Conservation (phyloP, 2,888 invertebrate genomes). For the Ectemnius continuus region DNA sequence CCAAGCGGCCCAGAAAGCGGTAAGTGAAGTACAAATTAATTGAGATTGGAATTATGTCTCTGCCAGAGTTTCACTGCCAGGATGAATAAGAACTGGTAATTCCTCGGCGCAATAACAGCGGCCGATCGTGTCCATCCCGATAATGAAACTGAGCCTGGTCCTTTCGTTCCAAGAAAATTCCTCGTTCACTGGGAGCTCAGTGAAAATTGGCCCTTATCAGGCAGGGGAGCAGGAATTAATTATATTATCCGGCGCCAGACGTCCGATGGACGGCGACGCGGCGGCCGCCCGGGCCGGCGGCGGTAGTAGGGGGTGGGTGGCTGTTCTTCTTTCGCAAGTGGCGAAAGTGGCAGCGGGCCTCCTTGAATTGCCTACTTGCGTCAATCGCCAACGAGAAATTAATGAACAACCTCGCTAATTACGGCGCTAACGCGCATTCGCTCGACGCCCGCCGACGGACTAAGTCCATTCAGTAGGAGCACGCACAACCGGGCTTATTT, state of each 20-base stretch:
- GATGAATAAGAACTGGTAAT: too few species aligned
- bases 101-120: too few species aligned
- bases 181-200: not conserved
- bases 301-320: not conserved
- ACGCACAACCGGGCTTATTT: conserved; percentile 1
- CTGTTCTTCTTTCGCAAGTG: not conserved
- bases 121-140: too few species aligned
- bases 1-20: too few species aligned
- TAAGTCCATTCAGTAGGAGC: not conserved
- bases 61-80: too few species aligned
- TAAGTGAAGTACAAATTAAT: too few species aligned
- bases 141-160: too few species aligned
- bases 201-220: conserved; percentile 7
- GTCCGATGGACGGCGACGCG: not conserved
- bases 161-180: not conserved
- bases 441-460: not conserved
- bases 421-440: not conserved
- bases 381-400: not conserved
- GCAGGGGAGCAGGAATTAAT: not conserved
- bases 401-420: conserved; percentile 6
- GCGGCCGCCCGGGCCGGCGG: too few species aligned
- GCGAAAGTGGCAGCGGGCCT: too few species aligned
- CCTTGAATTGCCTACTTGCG: not conserved
- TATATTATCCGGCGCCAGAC: conserved; percentile 7
- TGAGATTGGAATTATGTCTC: too few species aligned